Conservation (phyloP, 2,888 invertebrate species). For the Mythimna pallens region DNA sequence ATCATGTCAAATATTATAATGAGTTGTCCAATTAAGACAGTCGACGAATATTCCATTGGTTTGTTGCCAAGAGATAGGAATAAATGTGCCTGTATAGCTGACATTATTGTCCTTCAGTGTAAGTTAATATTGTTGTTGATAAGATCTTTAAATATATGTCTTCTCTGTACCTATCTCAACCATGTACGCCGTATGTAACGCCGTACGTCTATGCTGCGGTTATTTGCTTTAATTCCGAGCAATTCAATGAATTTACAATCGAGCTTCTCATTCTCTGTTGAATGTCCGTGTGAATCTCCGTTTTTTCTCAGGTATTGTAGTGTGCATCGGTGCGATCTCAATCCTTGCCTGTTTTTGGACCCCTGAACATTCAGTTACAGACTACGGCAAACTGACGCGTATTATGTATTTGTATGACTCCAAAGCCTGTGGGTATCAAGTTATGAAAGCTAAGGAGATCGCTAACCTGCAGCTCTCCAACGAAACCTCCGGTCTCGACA, state of each 20-base stretch:
- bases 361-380: constrained; percentile 69
- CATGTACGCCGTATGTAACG: too few relatives aligned
- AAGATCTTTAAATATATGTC: too few relatives aligned
- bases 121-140: background rate
- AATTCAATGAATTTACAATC: background rate
- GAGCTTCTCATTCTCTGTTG: background rate
- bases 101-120: constrained; percentile 73
- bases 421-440: constrained; percentile 72
- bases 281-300: too few relatives aligned
- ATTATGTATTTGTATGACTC: constrained; percentile 85
- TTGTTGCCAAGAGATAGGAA: constrained; percentile 67
- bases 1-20: background rate
- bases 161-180: too few relatives aligned
- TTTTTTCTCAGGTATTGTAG: constrained; percentile 71
- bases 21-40: background rate
- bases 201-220: background rate
- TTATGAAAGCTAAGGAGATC: constrained; percentile 62
- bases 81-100: constrained; percentile 68
- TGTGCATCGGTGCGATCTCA: constrained; percentile 69
- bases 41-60: constrained; percentile 12
- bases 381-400: constrained; percentile 77
- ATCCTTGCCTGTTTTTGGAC: constrained; percentile 77
- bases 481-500: constrained; percentile 69
- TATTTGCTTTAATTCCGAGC: background rate
- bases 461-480: constrained; percentile 74